Percentiles rank a stretch among this genome's conserved stretches.
These are phyloP conservation scores for Pollachius pollachius DNA, from an alignment of 2,113 vertebrate species.

Conservation along the genomic window DNA sequence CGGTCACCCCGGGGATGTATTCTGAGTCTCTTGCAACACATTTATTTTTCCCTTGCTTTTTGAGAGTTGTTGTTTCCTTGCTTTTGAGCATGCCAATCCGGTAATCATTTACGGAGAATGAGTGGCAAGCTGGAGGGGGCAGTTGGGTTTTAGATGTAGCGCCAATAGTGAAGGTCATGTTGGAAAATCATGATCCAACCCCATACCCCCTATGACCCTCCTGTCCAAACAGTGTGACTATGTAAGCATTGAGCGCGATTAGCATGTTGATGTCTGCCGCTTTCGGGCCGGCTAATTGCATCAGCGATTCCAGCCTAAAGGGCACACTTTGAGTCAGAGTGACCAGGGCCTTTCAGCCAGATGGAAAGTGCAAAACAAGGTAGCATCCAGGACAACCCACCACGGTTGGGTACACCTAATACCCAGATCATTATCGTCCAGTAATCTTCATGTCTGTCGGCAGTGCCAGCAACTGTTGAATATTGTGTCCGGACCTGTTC, in stretches of 20 bases:
- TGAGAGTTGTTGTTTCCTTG: conserved; percentile 5
- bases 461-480: conserved; percentile 41
- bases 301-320: conserved; percentile 13
- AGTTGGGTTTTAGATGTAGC: conserved; percentile 34
- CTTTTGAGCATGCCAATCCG: conserved; percentile 30
- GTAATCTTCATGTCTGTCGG: not conserved
- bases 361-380: too few relatives aligned
- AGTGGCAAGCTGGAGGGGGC: conserved; percentile 11
- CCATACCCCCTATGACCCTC: conserved; percentile 23
- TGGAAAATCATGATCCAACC: conserved; percentile 30
- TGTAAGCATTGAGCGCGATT: conserved; percentile 10
- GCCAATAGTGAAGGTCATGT: conserved; percentile 55
- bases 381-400: not conserved
- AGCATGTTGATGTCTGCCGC: conserved; percentile 16
- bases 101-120: conserved; percentile 64
- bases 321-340: not conserved
- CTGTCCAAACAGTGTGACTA: conserved; percentile 2
- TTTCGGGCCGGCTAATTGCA: not conserved
- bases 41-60: not conserved
- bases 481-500: conserved; percentile 20
- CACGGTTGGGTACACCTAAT: conserved; percentile 6
- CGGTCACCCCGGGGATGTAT: not conserved
- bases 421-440: conserved; percentile 29
- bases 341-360: not conserved
- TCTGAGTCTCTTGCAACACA: not conserved